Conservation (phyloP, 2,888 invertebrate genomes). For the Cryptocheilus praepositus region DNA sequence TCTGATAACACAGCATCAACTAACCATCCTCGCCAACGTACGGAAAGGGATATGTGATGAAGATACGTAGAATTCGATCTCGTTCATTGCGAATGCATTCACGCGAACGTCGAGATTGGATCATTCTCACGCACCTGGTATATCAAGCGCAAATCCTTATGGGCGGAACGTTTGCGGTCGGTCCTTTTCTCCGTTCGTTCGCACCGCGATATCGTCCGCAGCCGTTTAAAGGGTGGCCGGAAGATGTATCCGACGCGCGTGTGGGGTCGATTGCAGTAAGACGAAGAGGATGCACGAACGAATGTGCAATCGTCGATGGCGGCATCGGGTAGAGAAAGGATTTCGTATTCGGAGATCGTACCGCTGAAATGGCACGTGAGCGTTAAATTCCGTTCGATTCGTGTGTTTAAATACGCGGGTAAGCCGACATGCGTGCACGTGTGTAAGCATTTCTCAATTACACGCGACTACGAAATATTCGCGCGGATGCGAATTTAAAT, state of each 20-base stretch:
- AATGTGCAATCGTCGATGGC: constrained; percentile 34
- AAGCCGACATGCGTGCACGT: too few species aligned
- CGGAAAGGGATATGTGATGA: too few species aligned
- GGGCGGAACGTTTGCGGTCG: background rate
- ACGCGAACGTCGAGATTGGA: background rate
- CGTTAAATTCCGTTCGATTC: constrained; percentile 14
- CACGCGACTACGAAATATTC: too few species aligned
- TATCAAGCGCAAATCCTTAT: constrained; percentile 10
- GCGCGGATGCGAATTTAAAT: too few species aligned
- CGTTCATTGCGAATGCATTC: background rate
- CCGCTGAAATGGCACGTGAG: constrained; percentile 40
- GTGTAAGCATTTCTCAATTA: too few species aligned
- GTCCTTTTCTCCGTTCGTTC: constrained; percentile 1
- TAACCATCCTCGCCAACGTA: too few species aligned
- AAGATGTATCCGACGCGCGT: constrained; percentile 17
- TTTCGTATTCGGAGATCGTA: constrained; percentile 52
- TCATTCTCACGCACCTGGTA: constrained; percentile 3
- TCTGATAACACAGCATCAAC: too few species aligned
- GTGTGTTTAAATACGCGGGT: constrained; percentile 32
- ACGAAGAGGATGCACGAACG: constrained; percentile 28
- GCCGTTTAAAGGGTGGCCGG: background rate
- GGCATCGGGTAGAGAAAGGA: constrained; percentile 26
- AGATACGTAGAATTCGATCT: background rate
- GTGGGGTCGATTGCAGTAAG: constrained; percentile 4
- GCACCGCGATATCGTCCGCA: background rate